These are phyloP conservation scores for Netelia virgata DNA, from an alignment of 2,888 invertebrate species.

Conservation along the genomic window DNA sequence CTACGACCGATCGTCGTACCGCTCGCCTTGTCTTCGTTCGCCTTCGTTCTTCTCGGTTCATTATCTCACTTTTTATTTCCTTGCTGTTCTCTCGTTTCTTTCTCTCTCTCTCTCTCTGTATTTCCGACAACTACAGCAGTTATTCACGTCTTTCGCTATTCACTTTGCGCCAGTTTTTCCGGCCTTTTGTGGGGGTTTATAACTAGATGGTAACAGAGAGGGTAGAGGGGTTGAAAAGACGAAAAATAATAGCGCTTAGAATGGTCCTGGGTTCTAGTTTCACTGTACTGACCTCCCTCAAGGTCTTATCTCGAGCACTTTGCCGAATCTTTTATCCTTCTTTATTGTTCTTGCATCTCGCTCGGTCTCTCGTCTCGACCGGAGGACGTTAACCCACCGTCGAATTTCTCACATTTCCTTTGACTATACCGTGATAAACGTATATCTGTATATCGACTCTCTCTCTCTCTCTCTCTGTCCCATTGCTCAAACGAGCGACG, in stretches of 20 bases:
- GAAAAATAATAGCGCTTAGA: conserved; percentile 34
- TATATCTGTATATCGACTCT: conserved; percentile 24
- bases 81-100: conserved; percentile 41
- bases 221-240: neutral
- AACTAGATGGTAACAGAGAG: neutral
- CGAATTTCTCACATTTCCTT: conserved; percentile 44
- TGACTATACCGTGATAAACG: conserved; percentile 9
- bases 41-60: conserved; percentile 59
- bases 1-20: conserved; percentile 63
- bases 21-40: conserved; percentile 40
- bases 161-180: conserved; percentile 42
- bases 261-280: conserved; percentile 55
- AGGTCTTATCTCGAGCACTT: conserved; percentile 73
- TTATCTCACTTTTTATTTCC: conserved; percentile 63
- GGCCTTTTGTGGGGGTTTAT: neutral
- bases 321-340: conserved; percentile 27
- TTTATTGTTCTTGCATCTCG: conserved; percentile 15
- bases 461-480: too few relatives aligned
- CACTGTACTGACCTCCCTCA: conserved; percentile 77
- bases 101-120: too few relatives aligned
- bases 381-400: conserved; percentile 47
- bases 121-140: neutral
- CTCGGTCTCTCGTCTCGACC: conserved; percentile 39
- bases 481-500: conserved; percentile 10
- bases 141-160: conserved; percentile 12